Evolutionary conservation across 2,113 vertebrate genomes (phyloP).

Genomic region (Drymodes brunneopygia): DNA sequence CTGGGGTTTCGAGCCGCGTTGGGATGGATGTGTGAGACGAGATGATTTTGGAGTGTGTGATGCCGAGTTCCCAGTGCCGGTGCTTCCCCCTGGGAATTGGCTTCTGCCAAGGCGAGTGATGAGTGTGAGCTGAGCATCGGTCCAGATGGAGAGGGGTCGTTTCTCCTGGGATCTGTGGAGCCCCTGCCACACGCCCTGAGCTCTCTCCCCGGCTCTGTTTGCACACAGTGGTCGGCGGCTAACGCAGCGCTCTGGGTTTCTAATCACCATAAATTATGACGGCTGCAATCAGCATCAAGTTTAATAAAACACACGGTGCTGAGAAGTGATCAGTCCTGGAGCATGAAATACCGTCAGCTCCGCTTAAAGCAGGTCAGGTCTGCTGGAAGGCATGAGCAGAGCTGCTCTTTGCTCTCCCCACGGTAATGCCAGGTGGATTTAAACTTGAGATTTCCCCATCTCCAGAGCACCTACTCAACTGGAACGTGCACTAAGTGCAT

Average conservation of each 20-base stretch:
- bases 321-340: background rate
- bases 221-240: background rate
- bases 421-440: background rate
- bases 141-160: background rate
- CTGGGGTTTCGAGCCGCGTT: background rate
- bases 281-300: conserved; percentile 28
- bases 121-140: background rate
- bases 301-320: background rate
- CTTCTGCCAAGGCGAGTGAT: background rate
- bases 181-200: fast-evolving
- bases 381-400: background rate
- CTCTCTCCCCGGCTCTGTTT: conserved; percentile 16
- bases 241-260: background rate
- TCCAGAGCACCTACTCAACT: conserved; percentile 45
- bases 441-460: background rate
- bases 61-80: background rate
- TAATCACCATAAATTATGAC: conserved; percentile 45
- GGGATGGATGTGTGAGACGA: background rate
- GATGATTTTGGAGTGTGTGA: background rate
- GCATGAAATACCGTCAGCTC: background rate
- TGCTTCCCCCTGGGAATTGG: background rate
- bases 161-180: background rate
- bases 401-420: background rate
- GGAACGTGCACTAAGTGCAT: conserved; percentile 22
- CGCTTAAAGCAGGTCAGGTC: background rate